A percentile compares a stretch with the other conserved stretches of the same genome.
Conservation (phyloP, 2,113 vertebrate genomes). For the Eira barbara region DNA sequence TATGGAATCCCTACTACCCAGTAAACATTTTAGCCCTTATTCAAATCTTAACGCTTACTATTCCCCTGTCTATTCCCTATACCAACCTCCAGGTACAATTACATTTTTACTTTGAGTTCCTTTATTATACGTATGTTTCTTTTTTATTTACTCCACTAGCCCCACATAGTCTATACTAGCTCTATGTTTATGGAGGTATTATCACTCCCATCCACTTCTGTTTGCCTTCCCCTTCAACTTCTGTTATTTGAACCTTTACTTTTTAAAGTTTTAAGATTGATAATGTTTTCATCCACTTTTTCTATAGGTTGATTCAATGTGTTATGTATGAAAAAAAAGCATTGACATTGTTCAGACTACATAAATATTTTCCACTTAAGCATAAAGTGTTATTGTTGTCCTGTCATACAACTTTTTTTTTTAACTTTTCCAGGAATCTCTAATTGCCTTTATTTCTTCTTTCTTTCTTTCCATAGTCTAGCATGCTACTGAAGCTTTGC, state of each 20-base stretch:
- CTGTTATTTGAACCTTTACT: background rate
- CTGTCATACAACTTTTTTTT: background rate
- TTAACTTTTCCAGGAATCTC: background rate
- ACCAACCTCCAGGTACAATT: background rate
- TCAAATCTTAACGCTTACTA: background rate
- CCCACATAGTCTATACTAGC: background rate
- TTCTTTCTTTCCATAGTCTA: background rate
- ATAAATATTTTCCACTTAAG: background rate
- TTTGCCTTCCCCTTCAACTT: background rate
- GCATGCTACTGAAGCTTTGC: background rate
- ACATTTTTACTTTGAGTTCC: background rate
- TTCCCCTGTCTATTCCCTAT: background rate
- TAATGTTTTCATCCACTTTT: background rate
- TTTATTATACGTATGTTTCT: background rate
- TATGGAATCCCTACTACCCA: background rate
- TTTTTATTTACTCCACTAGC: background rate
- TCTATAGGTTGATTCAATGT: background rate
- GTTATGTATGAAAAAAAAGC: background rate
- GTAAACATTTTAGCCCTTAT: background rate
- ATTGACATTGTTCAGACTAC: background rate
- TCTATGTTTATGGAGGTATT: background rate
- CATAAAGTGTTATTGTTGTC: background rate
- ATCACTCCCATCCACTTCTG: background rate
- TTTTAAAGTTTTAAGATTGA: background rate
- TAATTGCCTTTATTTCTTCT: background rate